phyloP scores from a whole-genome alignment of 2,797 vertebrate species.

The Lagorchestes hirsutus region DNA sequence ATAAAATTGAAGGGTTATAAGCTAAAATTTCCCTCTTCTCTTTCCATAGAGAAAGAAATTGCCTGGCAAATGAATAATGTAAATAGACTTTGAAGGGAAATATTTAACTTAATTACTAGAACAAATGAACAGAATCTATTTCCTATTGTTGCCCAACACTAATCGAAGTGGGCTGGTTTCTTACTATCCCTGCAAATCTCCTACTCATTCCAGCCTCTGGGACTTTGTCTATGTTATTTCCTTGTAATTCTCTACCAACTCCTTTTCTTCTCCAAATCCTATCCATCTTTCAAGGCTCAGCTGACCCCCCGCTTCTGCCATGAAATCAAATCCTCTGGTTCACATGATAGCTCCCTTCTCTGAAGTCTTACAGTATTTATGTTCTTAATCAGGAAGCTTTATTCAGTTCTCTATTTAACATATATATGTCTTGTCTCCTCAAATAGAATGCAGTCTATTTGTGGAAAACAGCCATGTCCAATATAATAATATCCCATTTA shows the following conservation, averaged over 20 bases:
- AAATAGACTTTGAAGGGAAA: slow-evolving; percentile 35
- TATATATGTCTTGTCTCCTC: not conserved
- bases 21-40: slow-evolving; percentile 10
- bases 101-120: slow-evolving; percentile 30
- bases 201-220: not conserved
- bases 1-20: not conserved
- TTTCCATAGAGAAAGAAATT: not conserved
- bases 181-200: not conserved
- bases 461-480: not conserved
- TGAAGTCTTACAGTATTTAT: not conserved
- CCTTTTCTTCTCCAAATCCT: not conserved
- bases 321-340: not conserved
- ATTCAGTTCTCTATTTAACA: not conserved
- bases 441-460: not conserved
- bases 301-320: not conserved
- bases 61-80: slow-evolving; percentile 24
- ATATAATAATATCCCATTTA: not conserved
- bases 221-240: slow-evolving; percentile 15
- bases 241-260: not conserved
- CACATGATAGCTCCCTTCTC: not conserved
- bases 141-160: slow-evolving; percentile 35
- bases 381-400: not conserved
- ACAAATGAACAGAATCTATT: slow-evolving; percentile 21
- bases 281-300: not conserved
- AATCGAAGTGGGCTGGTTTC: slow-evolving; percentile 7